Percentiles rank a stretch among this genome's conserved stretches.
phyloP scores from a whole-genome alignment of 2,113 vertebrate genomes.

The Pachycephala philippinensis region DNA sequence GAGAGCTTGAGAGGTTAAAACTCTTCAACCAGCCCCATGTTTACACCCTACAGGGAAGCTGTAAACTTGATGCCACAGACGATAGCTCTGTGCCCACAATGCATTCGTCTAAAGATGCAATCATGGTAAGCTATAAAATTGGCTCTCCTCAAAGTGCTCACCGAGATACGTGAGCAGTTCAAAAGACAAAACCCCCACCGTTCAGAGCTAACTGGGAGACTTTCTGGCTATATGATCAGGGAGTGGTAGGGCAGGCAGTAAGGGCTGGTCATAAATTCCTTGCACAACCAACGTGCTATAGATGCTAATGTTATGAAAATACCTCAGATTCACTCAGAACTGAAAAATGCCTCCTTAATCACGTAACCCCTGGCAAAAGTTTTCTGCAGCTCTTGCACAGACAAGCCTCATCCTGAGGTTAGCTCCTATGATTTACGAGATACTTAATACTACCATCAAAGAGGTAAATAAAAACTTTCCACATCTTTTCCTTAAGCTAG shows the following conservation, averaged over 20 bases:
- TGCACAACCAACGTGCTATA: constrained; percentile 10
- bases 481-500: not conserved
- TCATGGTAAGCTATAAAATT: not conserved
- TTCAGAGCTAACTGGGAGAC: not conserved
- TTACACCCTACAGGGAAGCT: not conserved
- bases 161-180: not conserved
- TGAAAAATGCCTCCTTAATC: constrained; percentile 27
- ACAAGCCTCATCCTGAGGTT: constrained; percentile 13
- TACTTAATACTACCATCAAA: not conserved
- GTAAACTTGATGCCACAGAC: not conserved
- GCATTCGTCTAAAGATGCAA: not conserved
- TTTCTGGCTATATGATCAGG: not conserved
- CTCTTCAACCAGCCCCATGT: not conserved
- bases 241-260: constrained; percentile 14
- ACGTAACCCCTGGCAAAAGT: not conserved
- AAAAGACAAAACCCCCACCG: not conserved
- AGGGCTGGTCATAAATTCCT: constrained; percentile 53
- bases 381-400: not conserved
- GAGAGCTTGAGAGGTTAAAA: constrained; percentile 9
- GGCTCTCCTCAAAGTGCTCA: not conserved
- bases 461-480: not conserved
- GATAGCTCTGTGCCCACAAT: not conserved
- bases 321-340: not conserved
- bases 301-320: constrained; percentile 42
- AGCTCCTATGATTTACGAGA: not conserved